A percentile compares a stretch with the other conserved stretches of the same genome.
These are phyloP conservation scores for Stichopus chloronotus DNA, from an alignment of 35 echinoderm and acorn worm species.

Conservation along the genomic window DNA sequence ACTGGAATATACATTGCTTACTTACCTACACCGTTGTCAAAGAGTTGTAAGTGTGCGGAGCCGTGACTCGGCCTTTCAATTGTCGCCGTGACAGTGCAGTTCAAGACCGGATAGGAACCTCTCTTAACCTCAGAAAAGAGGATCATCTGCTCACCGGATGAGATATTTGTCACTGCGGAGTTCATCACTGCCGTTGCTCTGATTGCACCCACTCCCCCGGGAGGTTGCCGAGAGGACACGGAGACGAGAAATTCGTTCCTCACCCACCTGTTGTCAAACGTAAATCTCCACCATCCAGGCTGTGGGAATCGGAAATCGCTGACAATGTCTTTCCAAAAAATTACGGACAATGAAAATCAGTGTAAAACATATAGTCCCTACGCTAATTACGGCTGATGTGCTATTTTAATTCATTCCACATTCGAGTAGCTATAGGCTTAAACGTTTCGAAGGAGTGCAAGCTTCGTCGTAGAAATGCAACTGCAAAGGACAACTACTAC, in stretches of 20 bases:
- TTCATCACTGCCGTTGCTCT: conserved; percentile 21
- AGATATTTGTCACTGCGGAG: conserved; percentile 9
- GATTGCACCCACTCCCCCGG: background rate
- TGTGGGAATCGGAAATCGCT: background rate
- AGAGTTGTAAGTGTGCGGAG: background rate
- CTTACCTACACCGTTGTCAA: conserved; percentile 70
- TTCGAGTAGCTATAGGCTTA: no score
- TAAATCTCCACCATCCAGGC: conserved; percentile 29
- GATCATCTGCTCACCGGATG: background rate
- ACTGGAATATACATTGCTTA: background rate
- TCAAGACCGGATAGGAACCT: conserved; percentile 54
- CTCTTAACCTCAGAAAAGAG: conserved; percentile 54
- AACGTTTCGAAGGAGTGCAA: no score
- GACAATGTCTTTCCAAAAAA: no score
- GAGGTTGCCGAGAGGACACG: background rate
- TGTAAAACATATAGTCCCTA: no score
- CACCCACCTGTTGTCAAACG: background rate
- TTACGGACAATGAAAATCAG: no score
- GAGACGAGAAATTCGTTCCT: background rate
- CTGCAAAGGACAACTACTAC: no score
- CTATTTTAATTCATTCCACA: no score
- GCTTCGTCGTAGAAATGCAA: no score
- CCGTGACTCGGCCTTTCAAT: conserved; percentile 33
- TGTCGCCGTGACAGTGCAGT: conserved; percentile 47
- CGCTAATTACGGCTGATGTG: no score